phyloP scores from a whole-genome alignment of 2,113 vertebrate species.

The Erinaceus europaeus region DNA sequence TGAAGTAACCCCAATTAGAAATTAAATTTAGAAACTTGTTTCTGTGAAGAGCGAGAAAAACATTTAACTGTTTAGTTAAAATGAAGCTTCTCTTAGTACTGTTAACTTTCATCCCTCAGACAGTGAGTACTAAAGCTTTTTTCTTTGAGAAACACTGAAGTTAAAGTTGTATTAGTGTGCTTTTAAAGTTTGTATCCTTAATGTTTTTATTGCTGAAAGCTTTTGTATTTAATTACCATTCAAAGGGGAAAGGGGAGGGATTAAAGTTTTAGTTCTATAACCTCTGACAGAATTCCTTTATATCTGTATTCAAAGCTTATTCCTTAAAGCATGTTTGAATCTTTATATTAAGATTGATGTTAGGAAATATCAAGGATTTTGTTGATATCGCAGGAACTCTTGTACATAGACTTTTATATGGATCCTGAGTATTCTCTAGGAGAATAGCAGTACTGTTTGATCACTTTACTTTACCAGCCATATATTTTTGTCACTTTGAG shows the following conservation, averaged over 20 bases:
- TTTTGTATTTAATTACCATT: conserved; percentile 58
- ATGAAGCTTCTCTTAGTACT: conserved; percentile 34
- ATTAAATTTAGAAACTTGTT: conserved; percentile 45
- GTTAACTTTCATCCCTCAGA: conserved; percentile 1
- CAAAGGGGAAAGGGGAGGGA: conserved; percentile 15
- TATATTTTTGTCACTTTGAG: conserved; percentile 38
- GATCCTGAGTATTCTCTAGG: conserved; percentile 22
- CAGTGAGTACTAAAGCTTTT: neutral
- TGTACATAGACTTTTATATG: neutral
- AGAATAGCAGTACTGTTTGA: conserved; percentile 38
- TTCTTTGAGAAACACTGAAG: conserved; percentile 25
- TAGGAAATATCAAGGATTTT: conserved; percentile 44
- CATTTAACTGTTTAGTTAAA: conserved; percentile 51
- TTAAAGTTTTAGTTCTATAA: conserved; percentile 50
- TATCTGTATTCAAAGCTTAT: conserved; percentile 28
- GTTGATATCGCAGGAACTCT: conserved; percentile 47
- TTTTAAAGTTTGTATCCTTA: conserved; percentile 53
- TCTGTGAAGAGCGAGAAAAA: conserved; percentile 38
- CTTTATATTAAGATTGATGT: conserved; percentile 52
- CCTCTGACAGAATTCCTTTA: conserved; percentile 47
- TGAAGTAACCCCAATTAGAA: conserved; percentile 44
- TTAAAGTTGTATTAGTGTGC: conserved; percentile 22
- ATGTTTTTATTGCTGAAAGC: conserved; percentile 20
- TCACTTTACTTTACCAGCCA: conserved; percentile 22
- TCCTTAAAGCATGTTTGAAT: conserved; percentile 53